A percentile compares a stretch with the other conserved stretches of the same genome.
Evolutionary conservation across 1,140 invertebrate species (phyloP).

Genomic region (Danaus plexippus): DNA sequence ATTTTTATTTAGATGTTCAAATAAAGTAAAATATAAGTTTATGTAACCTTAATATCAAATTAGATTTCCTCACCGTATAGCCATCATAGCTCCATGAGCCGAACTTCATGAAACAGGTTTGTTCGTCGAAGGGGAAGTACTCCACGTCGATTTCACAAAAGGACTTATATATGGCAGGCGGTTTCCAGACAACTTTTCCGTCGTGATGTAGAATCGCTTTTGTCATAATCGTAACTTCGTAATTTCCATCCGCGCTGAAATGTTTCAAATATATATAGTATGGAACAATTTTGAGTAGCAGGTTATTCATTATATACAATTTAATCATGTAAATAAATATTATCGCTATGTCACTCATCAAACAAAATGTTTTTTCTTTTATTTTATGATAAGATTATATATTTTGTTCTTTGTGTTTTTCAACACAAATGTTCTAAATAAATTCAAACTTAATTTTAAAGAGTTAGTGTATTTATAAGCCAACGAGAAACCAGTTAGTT

Average conservation of each 20-base stretch:
- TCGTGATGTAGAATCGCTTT: constrained; percentile 93
- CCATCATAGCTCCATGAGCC: constrained; percentile 96
- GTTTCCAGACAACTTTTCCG: constrained; percentile 96
- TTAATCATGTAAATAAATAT: background rate
- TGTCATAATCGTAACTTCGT: constrained; percentile 98
- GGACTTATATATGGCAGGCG: constrained; percentile 98
- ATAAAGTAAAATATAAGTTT: too few relatives aligned
- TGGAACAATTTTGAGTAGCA: too few relatives aligned
- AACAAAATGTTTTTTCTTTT: too few relatives aligned
- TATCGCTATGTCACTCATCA: background rate
- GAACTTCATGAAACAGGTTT: constrained; percentile 97
- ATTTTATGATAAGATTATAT: too few relatives aligned
- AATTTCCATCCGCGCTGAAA: constrained; percentile 95
- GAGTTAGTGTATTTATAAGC: too few relatives aligned
- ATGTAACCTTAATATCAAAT: constrained; percentile 6
- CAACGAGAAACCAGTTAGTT: background rate
- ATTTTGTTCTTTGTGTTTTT: too few relatives aligned
- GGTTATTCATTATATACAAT: too few relatives aligned
- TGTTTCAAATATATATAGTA: constrained; percentile 3
- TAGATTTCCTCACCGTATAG: constrained; percentile 80
- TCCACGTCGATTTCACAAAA: constrained; percentile 98
- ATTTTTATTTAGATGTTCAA: too few relatives aligned
- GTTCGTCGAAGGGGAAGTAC: constrained; percentile 97
- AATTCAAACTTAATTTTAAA: too few relatives aligned
- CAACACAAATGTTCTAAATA: too few relatives aligned